Conservation (phyloP, 1,140 invertebrate species). For the Drosophila ambigua region DNA sequence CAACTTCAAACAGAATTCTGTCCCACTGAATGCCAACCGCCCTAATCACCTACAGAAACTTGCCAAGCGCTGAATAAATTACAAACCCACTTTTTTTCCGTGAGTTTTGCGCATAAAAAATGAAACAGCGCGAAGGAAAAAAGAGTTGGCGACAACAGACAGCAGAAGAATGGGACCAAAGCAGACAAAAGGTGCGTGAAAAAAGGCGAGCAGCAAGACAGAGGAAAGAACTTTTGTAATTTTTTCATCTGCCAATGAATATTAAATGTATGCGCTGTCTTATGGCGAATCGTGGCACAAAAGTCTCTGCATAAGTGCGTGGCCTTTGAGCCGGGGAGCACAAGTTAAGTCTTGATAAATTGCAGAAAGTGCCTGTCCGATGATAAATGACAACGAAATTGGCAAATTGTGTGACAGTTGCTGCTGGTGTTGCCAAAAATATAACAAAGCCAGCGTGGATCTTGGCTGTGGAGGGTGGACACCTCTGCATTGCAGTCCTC, state of each 20-base stretch:
- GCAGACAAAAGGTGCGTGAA: slow-evolving; percentile 7
- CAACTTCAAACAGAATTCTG: too few relatives aligned
- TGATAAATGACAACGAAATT: slow-evolving; percentile 79
- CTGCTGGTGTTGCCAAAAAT: slow-evolving; percentile 4
- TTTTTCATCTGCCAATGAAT: slow-evolving; percentile 31
- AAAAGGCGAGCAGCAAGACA: not conserved
- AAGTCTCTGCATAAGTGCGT: slow-evolving; percentile 48
- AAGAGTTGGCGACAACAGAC: slow-evolving; percentile 10
- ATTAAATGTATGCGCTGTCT: slow-evolving; percentile 12
- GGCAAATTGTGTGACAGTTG: slow-evolving; percentile 60
- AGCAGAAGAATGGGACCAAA: too few relatives aligned
- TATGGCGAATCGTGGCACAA: slow-evolving; percentile 26
- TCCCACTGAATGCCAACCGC: not conserved
- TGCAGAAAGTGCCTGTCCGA: slow-evolving; percentile 50
- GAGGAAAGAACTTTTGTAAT: slow-evolving; percentile 19
- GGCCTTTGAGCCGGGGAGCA: slow-evolving; percentile 60
- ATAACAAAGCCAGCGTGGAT: slow-evolving; percentile 18
- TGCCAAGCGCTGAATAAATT: slow-evolving; percentile 39
- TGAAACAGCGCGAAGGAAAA: slow-evolving; percentile 14
- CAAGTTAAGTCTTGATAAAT: slow-evolving; percentile 78
- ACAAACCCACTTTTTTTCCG: slow-evolving; percentile 9
- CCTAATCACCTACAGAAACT: slow-evolving; percentile 39
- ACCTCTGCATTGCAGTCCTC: slow-evolving; percentile 29
- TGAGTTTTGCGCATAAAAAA: slow-evolving; percentile 46
- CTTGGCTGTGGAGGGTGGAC: slow-evolving; percentile 11